These are phyloP conservation scores for Amiota minor DNA, from an alignment of 2,888 invertebrate species.

Conservation along the genomic window DNA sequence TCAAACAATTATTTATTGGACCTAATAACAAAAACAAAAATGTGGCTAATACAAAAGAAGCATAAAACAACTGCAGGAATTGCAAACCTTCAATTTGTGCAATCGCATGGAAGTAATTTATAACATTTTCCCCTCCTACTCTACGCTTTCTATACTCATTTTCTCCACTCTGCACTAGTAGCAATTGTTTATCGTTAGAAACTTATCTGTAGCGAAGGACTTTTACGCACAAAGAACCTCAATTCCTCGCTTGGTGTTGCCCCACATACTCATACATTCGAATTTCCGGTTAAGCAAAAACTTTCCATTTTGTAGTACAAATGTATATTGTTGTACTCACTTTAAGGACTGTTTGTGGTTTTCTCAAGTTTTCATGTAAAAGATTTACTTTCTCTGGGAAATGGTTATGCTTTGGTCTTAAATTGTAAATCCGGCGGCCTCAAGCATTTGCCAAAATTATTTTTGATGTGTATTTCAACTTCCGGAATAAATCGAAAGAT, in stretches of 20 bases:
- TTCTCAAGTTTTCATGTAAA: background rate
- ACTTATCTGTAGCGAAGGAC: background rate
- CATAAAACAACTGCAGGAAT: constrained; percentile 25
- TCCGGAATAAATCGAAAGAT: no score
- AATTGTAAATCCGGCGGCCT: background rate
- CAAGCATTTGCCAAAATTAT: background rate
- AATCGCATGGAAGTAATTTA: constrained; percentile 65
- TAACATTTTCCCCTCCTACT: constrained; percentile 51
- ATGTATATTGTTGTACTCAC: background rate
- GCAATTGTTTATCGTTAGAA: constrained; percentile 42
- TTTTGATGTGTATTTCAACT: background rate
- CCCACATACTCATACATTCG: background rate
- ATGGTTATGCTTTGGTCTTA: background rate
- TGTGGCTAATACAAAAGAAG: constrained; percentile 41
- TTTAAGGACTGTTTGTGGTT: background rate
- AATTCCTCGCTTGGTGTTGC: background rate
- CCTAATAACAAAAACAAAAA: constrained; percentile 36
- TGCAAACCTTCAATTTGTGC: constrained; percentile 59
- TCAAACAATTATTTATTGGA: background rate
- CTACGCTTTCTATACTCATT: background rate
- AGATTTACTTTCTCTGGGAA: background rate
- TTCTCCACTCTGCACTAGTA: no score
- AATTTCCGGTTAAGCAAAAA: background rate
- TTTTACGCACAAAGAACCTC: background rate
- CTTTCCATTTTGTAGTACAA: constrained; percentile 10